Percentiles rank a stretch among this genome's conserved stretches.
These are phyloP conservation scores for Sakesphorus luctuosus DNA, from an alignment of 2,113 vertebrate species.

Conservation along the genomic window DNA sequence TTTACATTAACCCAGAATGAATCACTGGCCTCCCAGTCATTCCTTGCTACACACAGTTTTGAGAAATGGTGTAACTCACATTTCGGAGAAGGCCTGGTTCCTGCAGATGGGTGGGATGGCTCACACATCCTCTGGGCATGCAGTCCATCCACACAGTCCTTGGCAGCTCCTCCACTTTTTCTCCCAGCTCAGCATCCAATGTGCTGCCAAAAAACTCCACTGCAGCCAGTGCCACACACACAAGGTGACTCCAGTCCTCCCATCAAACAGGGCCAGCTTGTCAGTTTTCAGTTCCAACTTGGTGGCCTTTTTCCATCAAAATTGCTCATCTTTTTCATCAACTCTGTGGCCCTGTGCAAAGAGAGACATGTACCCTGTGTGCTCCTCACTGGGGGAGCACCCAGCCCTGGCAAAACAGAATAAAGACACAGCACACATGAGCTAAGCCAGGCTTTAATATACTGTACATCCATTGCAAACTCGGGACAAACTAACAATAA, in stretches of 20 bases:
- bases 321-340: neutral
- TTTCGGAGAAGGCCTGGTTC: constrained; percentile 6
- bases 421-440: neutral
- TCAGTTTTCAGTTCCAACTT: neutral
- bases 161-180: neutral
- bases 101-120: neutral
- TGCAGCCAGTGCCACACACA: neutral
- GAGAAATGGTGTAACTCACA: constrained; percentile 25
- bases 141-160: neutral
- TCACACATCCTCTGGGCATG: neutral
- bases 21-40: constrained; percentile 24
- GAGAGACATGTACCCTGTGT: neutral
- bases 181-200: neutral
- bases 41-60: neutral
- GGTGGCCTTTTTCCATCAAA: neutral
- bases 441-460: neutral
- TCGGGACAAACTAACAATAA: neutral
- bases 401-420: neutral
- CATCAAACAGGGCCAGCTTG: neutral
- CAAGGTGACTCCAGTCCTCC: neutral
- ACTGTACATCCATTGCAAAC: neutral
- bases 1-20: constrained; percentile 44
- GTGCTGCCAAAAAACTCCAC: neutral
- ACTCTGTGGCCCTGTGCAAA: neutral
- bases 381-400: neutral